Evolutionary conservation across 1,140 invertebrate genomes (phyloP).

Genomic region (Trichonephila clavata): DNA sequence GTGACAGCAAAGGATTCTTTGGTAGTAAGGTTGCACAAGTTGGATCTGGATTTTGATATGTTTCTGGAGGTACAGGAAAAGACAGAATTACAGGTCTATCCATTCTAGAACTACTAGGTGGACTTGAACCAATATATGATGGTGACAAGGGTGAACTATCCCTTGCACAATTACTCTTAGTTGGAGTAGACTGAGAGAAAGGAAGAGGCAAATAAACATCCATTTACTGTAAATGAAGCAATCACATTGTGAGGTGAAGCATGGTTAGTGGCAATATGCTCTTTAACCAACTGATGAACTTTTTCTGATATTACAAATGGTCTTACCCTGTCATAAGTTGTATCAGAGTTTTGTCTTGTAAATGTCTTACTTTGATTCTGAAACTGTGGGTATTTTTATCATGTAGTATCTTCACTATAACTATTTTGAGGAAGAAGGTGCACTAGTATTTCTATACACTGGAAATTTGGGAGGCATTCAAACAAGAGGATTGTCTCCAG

Average conservation of each 20-base stretch:
- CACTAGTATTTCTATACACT: too few species aligned
- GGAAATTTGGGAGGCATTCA: too few species aligned
- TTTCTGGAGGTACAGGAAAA: constrained; percentile 91
- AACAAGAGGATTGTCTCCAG: too few species aligned
- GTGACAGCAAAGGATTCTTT: constrained; percentile 76
- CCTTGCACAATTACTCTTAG: constrained; percentile 47
- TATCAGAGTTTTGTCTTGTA: constrained; percentile 81
- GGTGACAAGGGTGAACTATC: constrained; percentile 79
- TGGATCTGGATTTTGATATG: constrained; percentile 84
- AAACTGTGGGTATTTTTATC: constrained; percentile 79
- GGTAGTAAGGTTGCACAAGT: constrained; percentile 72
- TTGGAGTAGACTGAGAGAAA: constrained; percentile 73
- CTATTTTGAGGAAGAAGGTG: too few species aligned
- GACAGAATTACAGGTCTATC: constrained; percentile 90
- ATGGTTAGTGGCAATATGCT: constrained; percentile 66
- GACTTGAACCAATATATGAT: constrained; percentile 80
- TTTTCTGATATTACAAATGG: constrained; percentile 86
- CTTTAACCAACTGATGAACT: constrained; percentile 83
- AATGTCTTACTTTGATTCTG: constrained; percentile 77
- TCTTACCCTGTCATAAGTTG: constrained; percentile 83
- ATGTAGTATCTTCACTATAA: too few species aligned
- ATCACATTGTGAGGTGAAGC: constrained; percentile 73
- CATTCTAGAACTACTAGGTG: constrained; percentile 72
- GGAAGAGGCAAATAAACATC: constrained; percentile 61
- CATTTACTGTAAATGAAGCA: constrained; percentile 69